These are phyloP conservation scores for Peromyscus maniculatus DNA, from an alignment of 2,113 vertebrate species.

Conservation along the genomic window DNA sequence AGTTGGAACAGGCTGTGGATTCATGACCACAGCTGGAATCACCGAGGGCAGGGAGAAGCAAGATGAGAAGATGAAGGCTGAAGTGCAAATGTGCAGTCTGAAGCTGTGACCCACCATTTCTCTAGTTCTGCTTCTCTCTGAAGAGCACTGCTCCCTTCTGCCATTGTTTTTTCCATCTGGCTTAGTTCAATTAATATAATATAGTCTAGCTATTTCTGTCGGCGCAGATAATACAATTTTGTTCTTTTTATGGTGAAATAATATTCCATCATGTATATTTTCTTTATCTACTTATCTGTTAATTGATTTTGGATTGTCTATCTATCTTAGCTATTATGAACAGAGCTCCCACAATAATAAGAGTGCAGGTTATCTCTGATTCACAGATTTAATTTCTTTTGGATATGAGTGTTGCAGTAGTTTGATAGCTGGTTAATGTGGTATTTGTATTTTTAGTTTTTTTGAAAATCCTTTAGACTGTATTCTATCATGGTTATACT, in stretches of 20 bases:
- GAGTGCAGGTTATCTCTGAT: neutral
- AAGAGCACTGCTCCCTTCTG: neutral
- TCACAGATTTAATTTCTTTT: neutral
- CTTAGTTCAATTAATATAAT: neutral
- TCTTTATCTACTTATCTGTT: neutral
- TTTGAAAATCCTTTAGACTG: neutral
- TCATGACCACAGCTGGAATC: neutral
- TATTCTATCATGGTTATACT: neutral
- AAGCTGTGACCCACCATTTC: neutral
- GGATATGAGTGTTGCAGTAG: neutral
- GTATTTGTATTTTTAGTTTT: neutral
- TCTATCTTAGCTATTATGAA: neutral
- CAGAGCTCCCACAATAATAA: neutral
- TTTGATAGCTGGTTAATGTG: neutral
- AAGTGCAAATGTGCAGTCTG: neutral
- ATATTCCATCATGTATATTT: neutral
- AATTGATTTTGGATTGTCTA: neutral
- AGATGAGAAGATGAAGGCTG: neutral
- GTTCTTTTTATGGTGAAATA: neutral
- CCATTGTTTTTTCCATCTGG: neutral
- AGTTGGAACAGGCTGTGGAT: neutral
- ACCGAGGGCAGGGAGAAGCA: neutral
- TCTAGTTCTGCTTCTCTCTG: neutral
- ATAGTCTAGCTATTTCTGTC: neutral
- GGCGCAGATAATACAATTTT: neutral